These are phyloP conservation scores for Danaus melanippus DNA, from an alignment of 1,140 invertebrate genomes.

Conservation along the genomic window DNA sequence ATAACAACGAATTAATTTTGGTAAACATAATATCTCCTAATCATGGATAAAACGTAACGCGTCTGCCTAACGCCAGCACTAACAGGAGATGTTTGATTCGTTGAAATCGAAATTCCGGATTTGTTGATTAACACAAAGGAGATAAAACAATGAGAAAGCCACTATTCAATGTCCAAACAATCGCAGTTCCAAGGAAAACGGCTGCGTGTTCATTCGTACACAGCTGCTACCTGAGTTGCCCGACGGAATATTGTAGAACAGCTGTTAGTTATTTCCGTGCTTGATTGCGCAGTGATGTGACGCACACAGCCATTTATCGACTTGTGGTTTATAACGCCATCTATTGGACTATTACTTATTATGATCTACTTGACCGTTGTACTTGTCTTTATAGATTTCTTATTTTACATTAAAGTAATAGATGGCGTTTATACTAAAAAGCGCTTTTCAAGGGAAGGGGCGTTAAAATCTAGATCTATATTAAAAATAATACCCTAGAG, in stretches of 20 bases:
- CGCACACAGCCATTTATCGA: slow-evolving; percentile 59
- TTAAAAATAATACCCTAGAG: too few species aligned
- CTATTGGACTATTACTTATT: slow-evolving; percentile 6
- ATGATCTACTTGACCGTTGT: too few species aligned
- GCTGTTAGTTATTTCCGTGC: slow-evolving; percentile 70
- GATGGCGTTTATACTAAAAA: too few species aligned
- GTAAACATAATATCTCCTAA: slow-evolving; percentile 62
- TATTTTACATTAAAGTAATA: too few species aligned
- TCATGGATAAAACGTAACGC: slow-evolving; percentile 49
- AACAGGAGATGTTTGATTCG: slow-evolving; percentile 26
- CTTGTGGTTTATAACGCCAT: slow-evolving; percentile 27
- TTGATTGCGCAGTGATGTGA: slow-evolving; percentile 64
- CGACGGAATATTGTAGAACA: slow-evolving; percentile 70
- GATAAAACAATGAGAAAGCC: slow-evolving; percentile 52
- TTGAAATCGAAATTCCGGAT: slow-evolving; percentile 35
- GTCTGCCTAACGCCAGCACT: slow-evolving; percentile 33
- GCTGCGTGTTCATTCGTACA: slow-evolving; percentile 51
- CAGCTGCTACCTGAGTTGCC: slow-evolving; percentile 63
- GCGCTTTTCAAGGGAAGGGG: too few species aligned
- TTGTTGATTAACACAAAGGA: slow-evolving; percentile 37
- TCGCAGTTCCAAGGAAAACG: slow-evolving; percentile 60
- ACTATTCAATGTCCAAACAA: slow-evolving; percentile 50
- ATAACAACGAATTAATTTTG: slow-evolving; percentile 64
- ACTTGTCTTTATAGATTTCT: too few species aligned
- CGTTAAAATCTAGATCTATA: too few species aligned